Base-by-base conservation (phyloP, 2,888 invertebrate genomes). In the Salpingus planirostris region DNA sequence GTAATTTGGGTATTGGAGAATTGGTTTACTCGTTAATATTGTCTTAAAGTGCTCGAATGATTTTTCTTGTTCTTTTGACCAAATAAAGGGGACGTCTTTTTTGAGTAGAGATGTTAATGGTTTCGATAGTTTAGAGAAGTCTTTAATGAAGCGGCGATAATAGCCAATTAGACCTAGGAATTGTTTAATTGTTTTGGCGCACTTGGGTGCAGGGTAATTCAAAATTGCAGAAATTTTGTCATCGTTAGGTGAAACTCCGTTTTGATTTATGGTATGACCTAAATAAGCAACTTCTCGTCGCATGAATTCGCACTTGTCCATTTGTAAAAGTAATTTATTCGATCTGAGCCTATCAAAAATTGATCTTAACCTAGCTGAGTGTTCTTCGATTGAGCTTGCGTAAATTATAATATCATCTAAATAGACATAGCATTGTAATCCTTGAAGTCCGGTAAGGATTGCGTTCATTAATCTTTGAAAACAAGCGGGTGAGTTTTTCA, bases 361-460 rank as follows among this genome's bases (percentile, higher is more conserved):
- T 11, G 23, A 12, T 32, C 18, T 22, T 12, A 42, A 15, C 33
- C 40, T 47, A 2, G 24, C 12, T 6, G 43, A 40, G 22, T 59
- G 57, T 6, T 46, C 42, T 23, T 43, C 23, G 3, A 58, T 13
- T 3, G 42, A 38, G n/a, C 41, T 29, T 2, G 40, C 48, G 32
- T 45, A 29, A 24, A 58, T 42, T 0, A 62, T 44, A 2, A 59
- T 45, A 38, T 62, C 59, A 24, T 62, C 60, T 7, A 60, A 21
- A 33, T 57, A 63, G 1, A 58, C 52, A 11, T 60, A 48, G 29
- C 55, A 51, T 21, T 34, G 30, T 1, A 31, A 39, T 3, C 44
- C 44, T 34, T 47, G 45, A 3, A 56, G 11, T 1, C 52, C 53
- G 1, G 31, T 21, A 11, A 58, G 29, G 1, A 54, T 43, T 2